Percentiles rank a stretch among this genome's conserved stretches.
Evolutionary conservation across 1,140 invertebrate genomes (phyloP).

Genomic region (Caenorhabditis latens): DNA sequence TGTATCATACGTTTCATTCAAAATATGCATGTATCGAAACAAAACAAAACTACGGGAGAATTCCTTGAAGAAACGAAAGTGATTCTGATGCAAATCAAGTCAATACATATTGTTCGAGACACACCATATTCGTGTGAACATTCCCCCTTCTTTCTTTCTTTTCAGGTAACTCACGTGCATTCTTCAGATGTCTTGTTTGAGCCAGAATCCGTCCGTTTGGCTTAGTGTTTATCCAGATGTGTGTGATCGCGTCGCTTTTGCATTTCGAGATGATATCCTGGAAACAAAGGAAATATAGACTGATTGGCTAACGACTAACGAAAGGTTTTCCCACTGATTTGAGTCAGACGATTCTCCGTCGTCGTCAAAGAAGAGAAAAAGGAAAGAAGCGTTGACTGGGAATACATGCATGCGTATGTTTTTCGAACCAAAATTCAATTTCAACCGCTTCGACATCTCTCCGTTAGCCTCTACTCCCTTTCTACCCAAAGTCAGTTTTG

Average conservation of each 20-base stretch:
- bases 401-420: slow-evolving; percentile 23
- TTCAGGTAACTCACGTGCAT: slow-evolving; percentile 57
- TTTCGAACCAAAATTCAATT: slow-evolving; percentile 54
- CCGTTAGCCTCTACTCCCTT: background rate
- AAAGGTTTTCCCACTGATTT: slow-evolving; percentile 36
- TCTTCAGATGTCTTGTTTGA: slow-evolving; percentile 70
- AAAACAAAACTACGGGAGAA: background rate
- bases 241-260: slow-evolving; percentile 75
- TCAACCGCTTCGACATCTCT: slow-evolving; percentile 9
- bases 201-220: slow-evolving; percentile 75
- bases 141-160: background rate
- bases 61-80: slow-evolving; percentile 19
- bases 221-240: slow-evolving; percentile 78
- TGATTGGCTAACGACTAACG: slow-evolving; percentile 42
- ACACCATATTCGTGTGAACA: slow-evolving; percentile 10
- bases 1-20: background rate
- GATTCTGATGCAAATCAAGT: slow-evolving; percentile 55
- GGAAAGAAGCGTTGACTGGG: slow-evolving; percentile 7
- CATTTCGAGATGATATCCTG: slow-evolving; percentile 78
- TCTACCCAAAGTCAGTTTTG: slow-evolving; percentile 19
- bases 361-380: slow-evolving; percentile 18
- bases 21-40: background rate
- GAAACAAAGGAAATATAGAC: slow-evolving; percentile 33
- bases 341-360: background rate
- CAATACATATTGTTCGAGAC: background rate